Evolutionary conservation across 2,113 vertebrate genomes (phyloP).

Genomic region (Entomyzon cyanotis): DNA sequence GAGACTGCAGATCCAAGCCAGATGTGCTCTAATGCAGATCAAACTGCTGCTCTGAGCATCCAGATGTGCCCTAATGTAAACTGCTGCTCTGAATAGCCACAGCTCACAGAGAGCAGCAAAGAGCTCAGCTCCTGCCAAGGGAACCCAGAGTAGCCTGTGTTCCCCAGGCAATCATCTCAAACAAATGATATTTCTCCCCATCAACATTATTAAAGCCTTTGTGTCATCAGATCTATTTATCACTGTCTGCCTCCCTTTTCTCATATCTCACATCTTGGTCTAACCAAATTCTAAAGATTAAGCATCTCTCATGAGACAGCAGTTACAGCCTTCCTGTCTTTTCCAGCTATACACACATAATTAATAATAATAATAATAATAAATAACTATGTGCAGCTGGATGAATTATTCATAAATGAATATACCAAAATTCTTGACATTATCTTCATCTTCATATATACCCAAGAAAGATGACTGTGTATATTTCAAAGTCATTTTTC

Average conservation of each 20-base stretch:
- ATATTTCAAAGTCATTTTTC: constrained; percentile 22
- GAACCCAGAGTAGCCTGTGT: background rate
- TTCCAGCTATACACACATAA: constrained; percentile 26
- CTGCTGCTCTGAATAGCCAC: background rate
- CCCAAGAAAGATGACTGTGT: constrained; percentile 12
- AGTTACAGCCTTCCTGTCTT: constrained; percentile 2
- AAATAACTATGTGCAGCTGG: background rate
- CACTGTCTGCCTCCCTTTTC: constrained; percentile 10
- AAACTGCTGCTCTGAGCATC: background rate
- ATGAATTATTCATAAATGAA: constrained; percentile 63
- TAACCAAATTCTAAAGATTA: constrained; percentile 26
- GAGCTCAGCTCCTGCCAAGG: background rate
- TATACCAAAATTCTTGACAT: background rate
- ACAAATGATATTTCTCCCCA: constrained; percentile 30
- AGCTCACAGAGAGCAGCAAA: background rate
- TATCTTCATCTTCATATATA: constrained; percentile 39
- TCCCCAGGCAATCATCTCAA: constrained; percentile 14
- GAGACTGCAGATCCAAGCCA: background rate
- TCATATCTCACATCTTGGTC: background rate
- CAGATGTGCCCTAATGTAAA: background rate
- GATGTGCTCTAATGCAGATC: no score
- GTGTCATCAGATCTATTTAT: constrained; percentile 37
- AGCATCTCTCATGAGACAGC: background rate
- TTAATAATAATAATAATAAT: constrained; percentile 38
- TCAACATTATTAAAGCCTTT: constrained; percentile 35